phyloP scores from a whole-genome alignment of 2,888 invertebrate genomes.

The Gymnosoma rotundatum region DNA sequence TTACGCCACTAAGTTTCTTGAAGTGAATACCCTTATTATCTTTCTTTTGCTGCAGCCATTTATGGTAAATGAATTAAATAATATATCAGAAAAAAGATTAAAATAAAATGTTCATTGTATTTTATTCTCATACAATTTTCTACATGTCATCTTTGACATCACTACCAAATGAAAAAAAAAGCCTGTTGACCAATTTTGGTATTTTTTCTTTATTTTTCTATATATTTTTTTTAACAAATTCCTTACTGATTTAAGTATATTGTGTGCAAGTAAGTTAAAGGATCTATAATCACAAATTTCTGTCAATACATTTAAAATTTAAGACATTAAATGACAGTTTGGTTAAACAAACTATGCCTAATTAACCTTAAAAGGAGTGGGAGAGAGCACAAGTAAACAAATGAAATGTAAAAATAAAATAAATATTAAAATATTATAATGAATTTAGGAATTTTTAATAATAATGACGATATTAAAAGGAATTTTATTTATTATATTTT shows the following conservation, averaged over 20 bases:
- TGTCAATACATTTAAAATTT: constrained; percentile 39
- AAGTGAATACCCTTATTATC: constrained; percentile 3
- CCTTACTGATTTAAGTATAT: constrained; percentile 46
- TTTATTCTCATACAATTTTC: constrained; percentile 51
- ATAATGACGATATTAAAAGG: background rate
- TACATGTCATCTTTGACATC: constrained; percentile 63
- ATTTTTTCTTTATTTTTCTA: constrained; percentile 37
- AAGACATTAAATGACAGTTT: constrained; percentile 65
- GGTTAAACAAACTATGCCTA: constrained; percentile 59
- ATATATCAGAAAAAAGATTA: constrained; percentile 6
- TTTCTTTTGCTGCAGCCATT: constrained; percentile 7
- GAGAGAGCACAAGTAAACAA: constrained; percentile 37
- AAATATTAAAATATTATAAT: constrained; percentile 19
- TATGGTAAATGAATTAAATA: constrained; percentile 46
- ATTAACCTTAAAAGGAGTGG: constrained; percentile 63
- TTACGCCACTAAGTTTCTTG: background rate
- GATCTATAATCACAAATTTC: constrained; percentile 59
- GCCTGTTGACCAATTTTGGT: constrained; percentile 57
- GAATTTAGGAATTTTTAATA: background rate
- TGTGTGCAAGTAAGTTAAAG: constrained; percentile 43
- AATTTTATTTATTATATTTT: background rate
- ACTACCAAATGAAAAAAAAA: constrained; percentile 23
- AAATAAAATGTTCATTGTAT: constrained; percentile 48
- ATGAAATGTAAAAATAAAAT: constrained; percentile 18
- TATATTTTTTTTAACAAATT: constrained; percentile 40